Base-by-base conservation (phyloP, 2,113 vertebrate species). In the Platysteira castanea region DNA sequence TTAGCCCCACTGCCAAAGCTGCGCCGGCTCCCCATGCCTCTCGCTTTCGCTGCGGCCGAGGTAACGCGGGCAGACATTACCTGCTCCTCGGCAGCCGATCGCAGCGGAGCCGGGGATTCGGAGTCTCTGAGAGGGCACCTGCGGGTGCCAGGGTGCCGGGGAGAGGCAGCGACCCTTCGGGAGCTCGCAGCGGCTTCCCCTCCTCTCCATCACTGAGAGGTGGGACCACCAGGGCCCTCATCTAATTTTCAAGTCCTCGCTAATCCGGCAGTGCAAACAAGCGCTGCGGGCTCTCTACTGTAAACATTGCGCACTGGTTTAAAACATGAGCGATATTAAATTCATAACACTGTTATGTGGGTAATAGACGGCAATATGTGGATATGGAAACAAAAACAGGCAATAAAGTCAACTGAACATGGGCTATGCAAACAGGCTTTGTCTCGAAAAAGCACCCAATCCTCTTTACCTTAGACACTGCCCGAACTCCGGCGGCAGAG, bases 201-300 rank as follows among this genome's bases (percentile, higher is more conserved):
- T 88, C 41, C 50, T 65, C 64, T 83, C 84, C 75, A 22, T 35
- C 57, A 21, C 3, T 50, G 94, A 53, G 70, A 64, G 59, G 79
- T 10, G 73, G 22, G 67, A 95, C 93, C 95, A 95, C 74, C 69
- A 65, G 79, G 91, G 74, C 60, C n/a, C 50, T 73, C 84, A 88
- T 60, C 50, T 67, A 93, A 78, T 96, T 93, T 91, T 73, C 92
- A 95, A 95, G 70, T 71, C n/a, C 94, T 81, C 13, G 46, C 82
- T 96, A 96, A 97, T 96, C 78, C 80, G 70, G 75, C 86, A 96
- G 88, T 49, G 50, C 76, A 97, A 97, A 78, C 84, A 95, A 97
- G 78, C 64, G 28, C 82, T 91, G 91, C 37, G 21, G 87, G 57
- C 41, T 93, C 42, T 84, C 88, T 80, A 31, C 81, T 80, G 80